Percentiles rank a stretch among this genome's conserved stretches.
Conservation (phyloP, 2,113 vertebrate species). For the Pangasianodon hypophthalmus region DNA sequence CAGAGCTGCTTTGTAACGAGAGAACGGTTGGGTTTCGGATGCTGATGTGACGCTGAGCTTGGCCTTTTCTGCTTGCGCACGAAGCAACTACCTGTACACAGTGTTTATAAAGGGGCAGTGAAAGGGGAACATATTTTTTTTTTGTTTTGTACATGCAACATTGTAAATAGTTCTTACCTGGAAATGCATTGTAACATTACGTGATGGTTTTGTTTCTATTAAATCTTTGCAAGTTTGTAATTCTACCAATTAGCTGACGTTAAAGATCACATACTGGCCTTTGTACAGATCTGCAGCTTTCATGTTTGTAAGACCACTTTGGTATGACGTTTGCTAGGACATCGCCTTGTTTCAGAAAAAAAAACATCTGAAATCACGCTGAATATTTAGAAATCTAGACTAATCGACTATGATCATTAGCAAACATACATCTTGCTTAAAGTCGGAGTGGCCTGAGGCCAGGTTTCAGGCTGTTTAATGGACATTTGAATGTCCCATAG, state of each 20-base stretch:
- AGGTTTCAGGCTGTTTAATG: background rate
- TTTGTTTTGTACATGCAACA: constrained; percentile 71
- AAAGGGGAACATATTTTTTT: constrained; percentile 53
- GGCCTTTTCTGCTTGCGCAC: constrained; percentile 61
- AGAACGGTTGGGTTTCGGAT: constrained; percentile 8
- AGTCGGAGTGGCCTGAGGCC: background rate
- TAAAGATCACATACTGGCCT: constrained; percentile 51
- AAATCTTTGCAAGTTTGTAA: constrained; percentile 52
- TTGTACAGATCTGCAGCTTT: constrained; percentile 34
- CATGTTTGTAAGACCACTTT: constrained; percentile 3
- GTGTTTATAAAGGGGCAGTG: constrained; percentile 68
- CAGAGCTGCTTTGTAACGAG: constrained; percentile 23
- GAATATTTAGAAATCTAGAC: constrained; percentile 8
- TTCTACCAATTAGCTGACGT: constrained; percentile 49
- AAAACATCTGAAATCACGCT: background rate
- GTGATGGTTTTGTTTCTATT: constrained; percentile 58
- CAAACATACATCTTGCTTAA: background rate
- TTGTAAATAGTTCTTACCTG: constrained; percentile 72
- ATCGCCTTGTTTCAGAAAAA: background rate
- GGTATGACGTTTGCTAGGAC: constrained; percentile 4
- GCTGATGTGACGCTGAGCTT: constrained; percentile 56
- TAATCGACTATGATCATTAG: constrained; percentile 6
- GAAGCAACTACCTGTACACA: constrained; percentile 72
- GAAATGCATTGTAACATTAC: constrained; percentile 66
- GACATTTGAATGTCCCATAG: background rate